Evolutionary conservation across 2,797 vertebrate genomes (phyloP), one percentile per base, ranked within the genome.

Genomic region (Hemibagrus guttatus): DNA sequence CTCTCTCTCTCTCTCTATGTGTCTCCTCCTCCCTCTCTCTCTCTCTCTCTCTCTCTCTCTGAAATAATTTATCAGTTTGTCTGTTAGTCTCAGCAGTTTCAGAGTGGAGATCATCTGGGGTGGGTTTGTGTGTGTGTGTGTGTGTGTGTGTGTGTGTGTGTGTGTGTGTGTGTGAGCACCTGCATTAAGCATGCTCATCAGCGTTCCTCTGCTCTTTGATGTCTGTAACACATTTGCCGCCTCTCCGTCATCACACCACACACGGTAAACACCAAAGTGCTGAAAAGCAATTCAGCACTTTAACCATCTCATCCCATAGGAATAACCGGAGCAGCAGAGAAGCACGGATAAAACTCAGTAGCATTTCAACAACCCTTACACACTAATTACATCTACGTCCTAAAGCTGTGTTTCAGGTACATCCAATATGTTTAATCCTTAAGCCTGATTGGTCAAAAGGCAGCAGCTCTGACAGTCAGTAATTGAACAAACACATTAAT

Each of bases 71-170:
- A 72, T 72, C 42, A 72, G 42, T 26, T 72, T 13, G 21, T 46
- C 42, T 72, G 71, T 72, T 74, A 14, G 42, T 49, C 74, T 76
- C 74, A 76, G 74, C n/a, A 54, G 49, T 76, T 76, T 76, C 7
- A 56, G n/a, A 28, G 46, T 4, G 4, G 13, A 56, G 16, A 16
- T 75, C 26, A 13, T 76, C 6, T 69, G 46, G 8, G 14, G 46
- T 80, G 35, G 35, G 35, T 39, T 1, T 39, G 52, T 74, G 28
- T 75, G 46, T 75, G 72, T 79, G 54, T 59, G 76, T 59, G 76
- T 79, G 76, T 79, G 75, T 78, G 75, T 78, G 75, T 78, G 74
- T 75, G 42, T 75, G 72, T 28, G 71, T 46, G 19, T 74, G 69
- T 72, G 69, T 72, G 17, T 72, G 74, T 78, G 75, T 54, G 46